Evolutionary conservation across 1,140 invertebrate genomes (phyloP), one percentile per base, ranked within the genome.

Genomic region (Drosophila setifemur): DNA sequence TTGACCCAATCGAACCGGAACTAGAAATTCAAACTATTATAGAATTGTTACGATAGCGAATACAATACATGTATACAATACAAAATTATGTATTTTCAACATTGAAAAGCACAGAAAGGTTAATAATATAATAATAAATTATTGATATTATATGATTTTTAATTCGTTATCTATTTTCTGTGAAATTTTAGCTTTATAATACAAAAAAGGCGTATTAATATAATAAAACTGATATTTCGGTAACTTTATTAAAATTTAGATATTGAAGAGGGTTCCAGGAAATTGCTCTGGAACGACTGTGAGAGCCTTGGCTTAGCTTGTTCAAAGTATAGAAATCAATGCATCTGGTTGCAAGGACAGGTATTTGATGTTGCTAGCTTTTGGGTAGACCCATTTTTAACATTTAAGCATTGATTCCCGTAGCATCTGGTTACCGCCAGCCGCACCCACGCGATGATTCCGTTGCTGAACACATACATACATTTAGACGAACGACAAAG

Each of bases 401-500:
- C n/a, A n/a, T n/a, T n/a, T n/a, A n/a, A n/a, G n/a, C n/a, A n/a
- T n/a, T n/a, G n/a, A n/a, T n/a, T n/a, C n/a, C n/a, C n/a, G n/a
- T n/a, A n/a, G n/a, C 16, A 14, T n/a, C 21, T 21, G 29, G 29
- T 7, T 35, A 33, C 14, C 11, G 19, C 7, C n/a, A 12, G 2
- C 7, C 58, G 8, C 16, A 28, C 37, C 29, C 66, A 48, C 31
- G 14, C 14, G 26, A 12, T 31, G 26, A 61, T 49, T 47, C 45
- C 71, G 54, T 64, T 78, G 67, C 63, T 73, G 69, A 31, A 61
- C 73, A 73, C 78, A 73, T 83, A 73, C 78, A 82, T 83, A 73
- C 78, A 82, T 82, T 82, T 78, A 52, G 69, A 73, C 68, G 83
- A 82, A 55, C 75, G 69, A 76, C 61, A 75, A 60, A 74, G 77